Base-by-base conservation (phyloP, 2,888 invertebrate genomes). In the Saturnia pavonia region DNA sequence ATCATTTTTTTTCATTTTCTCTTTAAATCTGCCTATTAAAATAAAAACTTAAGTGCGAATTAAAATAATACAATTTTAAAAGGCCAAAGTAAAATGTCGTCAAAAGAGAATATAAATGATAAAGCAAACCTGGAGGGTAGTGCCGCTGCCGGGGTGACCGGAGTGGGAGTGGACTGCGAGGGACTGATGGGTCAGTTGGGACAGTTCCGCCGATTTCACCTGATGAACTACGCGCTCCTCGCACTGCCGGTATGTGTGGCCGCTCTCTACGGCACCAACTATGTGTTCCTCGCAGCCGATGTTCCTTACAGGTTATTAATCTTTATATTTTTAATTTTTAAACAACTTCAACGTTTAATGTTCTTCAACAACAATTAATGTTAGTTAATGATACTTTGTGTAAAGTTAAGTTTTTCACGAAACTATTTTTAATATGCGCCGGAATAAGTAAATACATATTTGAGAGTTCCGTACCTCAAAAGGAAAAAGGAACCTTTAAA, bases 241-340 rank as follows among this genome's bases (percentile, higher is more conserved):
- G 85, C 89, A 14, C 42, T 91, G 70, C 77, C 81, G 3, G 80
- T 81, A 40, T 86, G 78, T 70, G 75, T 81, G 45, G 87, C 88
- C 1, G 85, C 91, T 0, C 54, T 88, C 11, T 89, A 91, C 75
- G 87, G 78, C 60, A 84, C 83, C 79, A 92, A 90, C 83, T 93
- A 90, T 74, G 85, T 93, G 71, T 92, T 93, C 81, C 78, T 92
- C 40, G 92, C 91, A 0, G 92, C 82, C 0, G 90, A 92, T 43
- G 90, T 92, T 43, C 82, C 86, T 0, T 91, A 92, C 88, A 90
- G 92, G 92, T 92, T 69, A 69, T 27, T 34, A 14, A 19, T 19
- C 9, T 68, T 16, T 48, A 11, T n/a, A 7, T 68, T 40, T 19
- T 6, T n/a, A 8, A 19, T 22, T 60, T 27, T 1, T 14, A n/a